Evolutionary conservation across 64 coral and sea anemone species (phyloP), one percentile per base, ranked within the genome.

Genomic region (Dendrophyllia cribrosa): DNA sequence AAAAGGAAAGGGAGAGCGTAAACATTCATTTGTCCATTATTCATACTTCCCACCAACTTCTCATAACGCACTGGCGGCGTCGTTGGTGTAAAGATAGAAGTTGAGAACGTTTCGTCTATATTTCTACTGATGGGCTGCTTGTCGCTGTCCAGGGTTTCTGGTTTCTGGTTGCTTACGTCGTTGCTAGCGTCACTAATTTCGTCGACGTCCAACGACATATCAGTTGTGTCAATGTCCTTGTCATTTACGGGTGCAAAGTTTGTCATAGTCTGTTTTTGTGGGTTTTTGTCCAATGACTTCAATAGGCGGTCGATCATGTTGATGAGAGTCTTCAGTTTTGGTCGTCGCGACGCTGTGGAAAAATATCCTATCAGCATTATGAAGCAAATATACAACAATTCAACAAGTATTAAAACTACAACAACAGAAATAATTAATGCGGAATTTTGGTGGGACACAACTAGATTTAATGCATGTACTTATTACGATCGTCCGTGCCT

Each of bases 281-380:
- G 58, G 34, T 82, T 60, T 34, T 49, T 61, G 43, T 49, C 13
- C 46, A 56, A 12, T 56, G 53, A 56, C 1, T 56, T 56, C 2
- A 84, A 45, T 23, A 84, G 46, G 46, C 80, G 61, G 45, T 66
- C 62, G 14, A 84, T 84, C 60, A 67, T 84, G 9, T 21, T 66
- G 47, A 84, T 47, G 14, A 84, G 19, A 20, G 80, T 17, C 46
- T 63, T 63, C 45, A 84, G 61, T 84, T 84, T 84, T 50, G 61
- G 61, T 4, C 19, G 80, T 21, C 9, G 17, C 9, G 46, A 24
- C 24, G 19, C 58, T 88, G 74, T 75, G 6, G 56, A 76, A 83
- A 83, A 43, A 16, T 47, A 4, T 25, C 58, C 15, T 34, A 48
- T 87, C 65, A 69, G 48, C 13, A 73, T 34, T 22, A 62, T 59